These are phyloP conservation scores for Pentamera pediparva DNA, from an alignment of 53 echinoderm and acorn worm genomes.

Conservation along the genomic window DNA sequence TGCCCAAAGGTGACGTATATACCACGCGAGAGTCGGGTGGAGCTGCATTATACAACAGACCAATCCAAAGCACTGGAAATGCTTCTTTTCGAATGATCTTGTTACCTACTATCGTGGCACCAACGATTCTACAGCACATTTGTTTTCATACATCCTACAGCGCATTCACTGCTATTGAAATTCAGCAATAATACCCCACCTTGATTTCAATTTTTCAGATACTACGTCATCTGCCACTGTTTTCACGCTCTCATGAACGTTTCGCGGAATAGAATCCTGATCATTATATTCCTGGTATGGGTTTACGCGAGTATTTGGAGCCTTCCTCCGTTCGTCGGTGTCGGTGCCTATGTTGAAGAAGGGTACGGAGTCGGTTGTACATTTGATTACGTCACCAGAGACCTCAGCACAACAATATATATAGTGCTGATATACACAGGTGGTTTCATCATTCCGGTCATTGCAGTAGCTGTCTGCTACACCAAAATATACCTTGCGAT, in stretches of 20 bases:
- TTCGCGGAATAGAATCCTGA: constrained; percentile 40
- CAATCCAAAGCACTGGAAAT: no score
- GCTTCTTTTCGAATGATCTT: no score
- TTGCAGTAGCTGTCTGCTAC: constrained; percentile 59
- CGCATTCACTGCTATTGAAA: no score
- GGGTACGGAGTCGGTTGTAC: constrained; percentile 84
- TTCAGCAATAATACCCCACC: no score
- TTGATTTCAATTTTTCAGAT: no score
- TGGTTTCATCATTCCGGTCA: constrained; percentile 64
- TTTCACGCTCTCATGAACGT: constrained; percentile 69
- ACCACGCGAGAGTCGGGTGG: no score
- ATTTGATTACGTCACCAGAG: constrained; percentile 63
- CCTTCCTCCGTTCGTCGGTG: constrained; percentile 64
- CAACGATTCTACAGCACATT: no score
- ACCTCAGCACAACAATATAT: constrained; percentile 57
- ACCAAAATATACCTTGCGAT: constrained; percentile 55
- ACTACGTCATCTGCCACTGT: constrained; percentile 87
- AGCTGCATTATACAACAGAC: no score
- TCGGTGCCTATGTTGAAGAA: constrained; percentile 79
- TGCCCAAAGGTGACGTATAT: no score
- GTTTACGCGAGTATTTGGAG: constrained; percentile 69
- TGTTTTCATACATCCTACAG: no score
- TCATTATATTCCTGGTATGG: constrained; percentile 71
- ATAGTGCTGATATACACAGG: constrained; percentile 65
- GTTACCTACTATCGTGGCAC: no score